Evolutionary conservation across 2,888 invertebrate species (phyloP).

Genomic region (Tromatobia lineatoria): DNA sequence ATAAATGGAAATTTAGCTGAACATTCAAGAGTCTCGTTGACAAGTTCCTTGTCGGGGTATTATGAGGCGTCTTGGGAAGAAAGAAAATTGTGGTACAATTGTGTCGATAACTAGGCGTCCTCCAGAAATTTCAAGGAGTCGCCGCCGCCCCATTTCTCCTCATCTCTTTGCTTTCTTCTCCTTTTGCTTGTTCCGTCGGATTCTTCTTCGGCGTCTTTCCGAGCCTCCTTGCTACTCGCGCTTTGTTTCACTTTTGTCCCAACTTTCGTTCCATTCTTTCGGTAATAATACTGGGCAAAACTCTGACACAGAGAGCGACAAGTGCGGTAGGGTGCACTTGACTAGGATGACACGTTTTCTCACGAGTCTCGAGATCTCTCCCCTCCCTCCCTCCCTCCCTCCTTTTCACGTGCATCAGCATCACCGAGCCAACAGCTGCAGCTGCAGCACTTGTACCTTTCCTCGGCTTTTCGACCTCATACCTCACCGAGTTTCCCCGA

Average conservation of each 20-base stretch:
- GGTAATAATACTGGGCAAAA: conserved; percentile 60
- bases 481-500: conserved; percentile 44
- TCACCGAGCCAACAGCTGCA: conserved; percentile 62
- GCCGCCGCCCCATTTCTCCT: not conserved
- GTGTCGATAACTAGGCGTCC: conserved; percentile 64
- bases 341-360: conserved; percentile 66
- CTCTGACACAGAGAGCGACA: conserved; percentile 9
- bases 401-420: conserved; percentile 30
- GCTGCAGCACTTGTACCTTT: conserved; percentile 58
- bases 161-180: conserved; percentile 27
- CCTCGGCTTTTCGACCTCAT: conserved; percentile 58
- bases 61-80: conserved; percentile 6
- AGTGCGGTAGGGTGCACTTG: conserved; percentile 43
- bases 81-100: conserved; percentile 45
- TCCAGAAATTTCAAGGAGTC: conserved; percentile 54
- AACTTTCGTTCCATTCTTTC: conserved; percentile 45
- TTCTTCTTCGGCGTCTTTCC: conserved; percentile 38
- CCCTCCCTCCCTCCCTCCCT: not conserved
- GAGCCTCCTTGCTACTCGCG: conserved; percentile 27
- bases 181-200: conserved; percentile 22
- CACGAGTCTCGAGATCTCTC: conserved; percentile 60
- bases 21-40: conserved; percentile 1
- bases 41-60: not conserved
- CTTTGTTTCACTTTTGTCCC: conserved; percentile 49
- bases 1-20: not conserved